Evolutionary conservation across 1,140 invertebrate species (phyloP), one percentile per base, ranked within the genome.

Genomic region (Homarus americanus): DNA sequence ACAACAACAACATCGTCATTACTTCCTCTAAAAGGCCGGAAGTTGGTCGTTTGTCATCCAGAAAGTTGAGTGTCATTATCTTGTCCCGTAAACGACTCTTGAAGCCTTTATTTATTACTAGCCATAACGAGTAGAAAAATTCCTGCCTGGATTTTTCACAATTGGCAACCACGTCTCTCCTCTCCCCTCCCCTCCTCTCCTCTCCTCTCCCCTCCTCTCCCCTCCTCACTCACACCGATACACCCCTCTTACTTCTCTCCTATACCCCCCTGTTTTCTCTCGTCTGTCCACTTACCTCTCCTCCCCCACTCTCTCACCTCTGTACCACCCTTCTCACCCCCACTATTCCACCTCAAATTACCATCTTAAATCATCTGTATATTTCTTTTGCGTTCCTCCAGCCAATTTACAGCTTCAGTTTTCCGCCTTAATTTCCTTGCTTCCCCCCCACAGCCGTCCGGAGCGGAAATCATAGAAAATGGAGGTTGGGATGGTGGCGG

Each of bases 401-500:
- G 82, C 82, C 82, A 84, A 84, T 84, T 84, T 84, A 84, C 63
- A 66, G 63, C 82, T 84, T 72, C 82, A 84, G 82, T 84, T 72
- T 84, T 84, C 82, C 82, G 66, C 58, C 28, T 36, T 84, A 84
- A 73, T 84, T 84, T 84, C 63, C 66, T 44, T 44, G 36, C 38
- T 72, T 84, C 28, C 63, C 82, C 24, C 32, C 17, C 63, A 17
- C 66, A 2, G 10, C 53, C 82, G 53, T 72, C 82, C 63, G 41
- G 76, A 28, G 2, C 28, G 76, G 76, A 79, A 79, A 53, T 79
- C 38, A 44, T 40, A 32, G 40, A 49, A 79, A 79, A 79, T 79
- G 76, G 76, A 34, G 28, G 41, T 41, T 44, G 20, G 73, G 76
- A 28, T 28, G 12, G n/a, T 17, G 38, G 75, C 15, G 38, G 36